Evolutionary conservation across 1,140 invertebrate species (phyloP).

Genomic region (Oryzaephilus surinamensis): DNA sequence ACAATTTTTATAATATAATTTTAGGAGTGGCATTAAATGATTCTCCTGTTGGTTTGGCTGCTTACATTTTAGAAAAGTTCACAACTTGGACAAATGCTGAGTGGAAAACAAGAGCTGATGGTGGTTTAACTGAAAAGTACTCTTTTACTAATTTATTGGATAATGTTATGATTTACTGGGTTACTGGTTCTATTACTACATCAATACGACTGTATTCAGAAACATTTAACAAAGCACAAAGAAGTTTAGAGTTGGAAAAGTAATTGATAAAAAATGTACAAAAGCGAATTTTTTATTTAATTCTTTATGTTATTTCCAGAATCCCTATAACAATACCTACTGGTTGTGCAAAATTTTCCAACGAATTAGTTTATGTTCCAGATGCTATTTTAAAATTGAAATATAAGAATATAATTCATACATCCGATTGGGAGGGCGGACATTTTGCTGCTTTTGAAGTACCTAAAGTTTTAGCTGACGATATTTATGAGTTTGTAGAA

Average conservation of each 20-base stretch:
- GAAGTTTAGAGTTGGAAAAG: conserved; percentile 39
- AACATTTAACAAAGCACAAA: conserved; percentile 34
- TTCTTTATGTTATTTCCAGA: conserved; percentile 35
- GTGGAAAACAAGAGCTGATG: conserved; percentile 8
- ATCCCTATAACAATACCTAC: conserved; percentile 47
- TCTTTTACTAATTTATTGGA: conserved; percentile 52
- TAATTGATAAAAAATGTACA: neutral
- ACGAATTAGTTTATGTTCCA: conserved; percentile 45
- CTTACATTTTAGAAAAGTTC: conserved; percentile 67
- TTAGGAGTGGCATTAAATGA: conserved; percentile 46
- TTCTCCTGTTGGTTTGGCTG: conserved; percentile 56
- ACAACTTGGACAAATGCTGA: conserved; percentile 52
- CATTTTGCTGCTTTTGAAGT: conserved; percentile 77
- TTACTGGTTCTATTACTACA: conserved; percentile 51
- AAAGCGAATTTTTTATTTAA: neutral
- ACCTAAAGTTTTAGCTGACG: conserved; percentile 54
- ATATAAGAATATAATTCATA: conserved; percentile 50
- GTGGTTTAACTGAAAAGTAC: conserved; percentile 5
- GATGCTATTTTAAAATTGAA: conserved; percentile 46
- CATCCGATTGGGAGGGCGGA: conserved; percentile 54
- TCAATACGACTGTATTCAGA: conserved; percentile 56
- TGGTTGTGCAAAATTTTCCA: conserved; percentile 48
- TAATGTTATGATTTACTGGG: conserved; percentile 68
- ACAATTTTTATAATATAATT: conserved; percentile 1
- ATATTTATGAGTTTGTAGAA: conserved; percentile 29